Evolutionary conservation across 2,888 invertebrate species (phyloP), one percentile per base, ranked within the genome.

Genomic region (Cacoxenus indagator): DNA sequence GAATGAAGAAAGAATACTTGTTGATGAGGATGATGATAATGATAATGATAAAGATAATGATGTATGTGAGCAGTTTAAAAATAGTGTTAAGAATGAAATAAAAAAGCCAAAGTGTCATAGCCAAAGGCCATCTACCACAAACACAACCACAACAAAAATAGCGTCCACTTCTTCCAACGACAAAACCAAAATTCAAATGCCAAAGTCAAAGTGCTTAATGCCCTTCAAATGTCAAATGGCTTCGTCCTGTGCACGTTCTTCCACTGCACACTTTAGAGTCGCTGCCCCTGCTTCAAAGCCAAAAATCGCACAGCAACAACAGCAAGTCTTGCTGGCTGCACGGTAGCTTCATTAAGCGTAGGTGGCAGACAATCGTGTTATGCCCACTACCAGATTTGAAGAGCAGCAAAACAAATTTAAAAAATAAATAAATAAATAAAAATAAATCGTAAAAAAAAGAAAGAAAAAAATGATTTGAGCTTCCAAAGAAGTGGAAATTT

Each of bases 271-370:
- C 61, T 26, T 17, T 75, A 64, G 29, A 22, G 43, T 72, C n/a
- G 45, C 31, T 5, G 64, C 27, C 22, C 66, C 67, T 51, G 45
- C 43, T 54, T 68, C 66, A 11, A 74, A 73, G 64, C 45, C 70
- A 24, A 66, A 67, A 14, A 51, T 17, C 19, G 51, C 22, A 70
- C 68, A 57, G 19, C 68, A 68, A 43, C 68, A 71, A 54, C 59
- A 43, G 57, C 71, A 71, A 70, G 51, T 72, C 26, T 14, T 68
- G 72, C 67, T 81, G 70, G 67, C 73, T 77, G 73, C 75, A 69
- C 85, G 84, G 82, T 84, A 84, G 85, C 84, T 84, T 71, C 75
- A 81, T 75, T 84, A 77, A 75, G 73, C 69, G 9, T 17, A 19
- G 26, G 51, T 5, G 57, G n/a, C n/a, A n/a, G n/a, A n/a, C 37